Evolutionary conservation across 2,888 invertebrate genomes (phyloP).

Genomic region (Oligia strigilis): DNA sequence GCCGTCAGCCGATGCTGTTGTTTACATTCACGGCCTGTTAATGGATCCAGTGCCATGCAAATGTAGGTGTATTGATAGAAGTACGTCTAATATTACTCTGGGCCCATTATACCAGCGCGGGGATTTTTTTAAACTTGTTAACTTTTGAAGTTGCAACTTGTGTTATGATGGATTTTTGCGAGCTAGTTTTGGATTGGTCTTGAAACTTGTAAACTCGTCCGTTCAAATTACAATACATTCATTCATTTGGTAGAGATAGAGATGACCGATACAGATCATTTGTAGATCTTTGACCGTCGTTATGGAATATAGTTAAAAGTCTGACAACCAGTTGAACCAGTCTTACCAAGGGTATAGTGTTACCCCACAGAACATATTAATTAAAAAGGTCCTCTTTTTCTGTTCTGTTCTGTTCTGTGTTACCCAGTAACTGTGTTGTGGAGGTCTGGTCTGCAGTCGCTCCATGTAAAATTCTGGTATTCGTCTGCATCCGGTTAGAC

Average conservation of each 20-base stretch:
- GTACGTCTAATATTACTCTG: slow-evolving; percentile 68
- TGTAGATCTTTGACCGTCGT: not conserved
- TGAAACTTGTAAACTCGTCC: not conserved
- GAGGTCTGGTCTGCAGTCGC: too few relatives aligned
- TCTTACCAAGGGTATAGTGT: too few relatives aligned
- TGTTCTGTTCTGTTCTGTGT: too few relatives aligned
- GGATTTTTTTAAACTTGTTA: slow-evolving; percentile 19
- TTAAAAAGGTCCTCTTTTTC: too few relatives aligned
- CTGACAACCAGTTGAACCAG: too few relatives aligned
- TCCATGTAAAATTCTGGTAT: too few relatives aligned
- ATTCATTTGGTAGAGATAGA: not conserved
- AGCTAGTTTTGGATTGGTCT: not conserved
- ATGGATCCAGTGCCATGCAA: slow-evolving; percentile 81
- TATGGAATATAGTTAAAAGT: not conserved
- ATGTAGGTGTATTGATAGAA: slow-evolving; percentile 73
- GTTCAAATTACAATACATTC: not conserved
- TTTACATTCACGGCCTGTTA: slow-evolving; percentile 80
- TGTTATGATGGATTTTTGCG: too few relatives aligned
- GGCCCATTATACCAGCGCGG: slow-evolving; percentile 48
- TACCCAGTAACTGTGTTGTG: too few relatives aligned
- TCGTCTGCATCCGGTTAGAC: too few relatives aligned
- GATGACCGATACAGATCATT: not conserved
- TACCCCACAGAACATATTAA: too few relatives aligned
- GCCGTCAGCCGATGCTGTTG: slow-evolving; percentile 77
- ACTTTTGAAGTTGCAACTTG: not conserved